phyloP scores from a whole-genome alignment of 2,113 vertebrate genomes.

The Sinocyclocheilus anophthalmus region DNA sequence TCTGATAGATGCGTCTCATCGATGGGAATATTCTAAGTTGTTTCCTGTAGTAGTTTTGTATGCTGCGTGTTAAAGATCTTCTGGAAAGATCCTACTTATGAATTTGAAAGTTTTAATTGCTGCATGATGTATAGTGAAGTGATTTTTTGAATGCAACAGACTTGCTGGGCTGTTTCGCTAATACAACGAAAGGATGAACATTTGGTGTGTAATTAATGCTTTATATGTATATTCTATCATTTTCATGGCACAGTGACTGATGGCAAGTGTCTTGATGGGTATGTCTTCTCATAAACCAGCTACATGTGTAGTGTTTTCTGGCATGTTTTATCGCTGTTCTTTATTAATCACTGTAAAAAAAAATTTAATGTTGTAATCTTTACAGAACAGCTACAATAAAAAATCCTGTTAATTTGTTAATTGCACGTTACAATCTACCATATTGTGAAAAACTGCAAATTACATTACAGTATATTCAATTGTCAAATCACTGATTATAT shows the following conservation, averaged over 20 bases:
- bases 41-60: not conserved
- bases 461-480: not conserved
- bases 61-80: not conserved
- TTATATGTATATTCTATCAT: not conserved
- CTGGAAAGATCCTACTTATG: not conserved
- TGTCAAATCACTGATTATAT: too few species aligned
- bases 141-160: not conserved
- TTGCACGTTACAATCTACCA: too few species aligned
- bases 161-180: not conserved
- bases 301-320: not conserved
- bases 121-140: not conserved
- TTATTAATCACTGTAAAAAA: not conserved
- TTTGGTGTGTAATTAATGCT: not conserved
- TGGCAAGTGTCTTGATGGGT: not conserved
- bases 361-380: too few species aligned
- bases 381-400: too few species aligned
- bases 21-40: not conserved
- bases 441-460: too few species aligned
- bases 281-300: constrained; percentile 1
- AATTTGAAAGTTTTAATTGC: not conserved
- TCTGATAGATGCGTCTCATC: not conserved
- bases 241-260: not conserved
- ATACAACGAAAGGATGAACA: not conserved
- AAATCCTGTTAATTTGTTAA: too few species aligned
- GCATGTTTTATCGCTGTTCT: not conserved